Evolutionary conservation across 2,888 invertebrate species (phyloP).

Genomic region (Crematogaster levior): DNA sequence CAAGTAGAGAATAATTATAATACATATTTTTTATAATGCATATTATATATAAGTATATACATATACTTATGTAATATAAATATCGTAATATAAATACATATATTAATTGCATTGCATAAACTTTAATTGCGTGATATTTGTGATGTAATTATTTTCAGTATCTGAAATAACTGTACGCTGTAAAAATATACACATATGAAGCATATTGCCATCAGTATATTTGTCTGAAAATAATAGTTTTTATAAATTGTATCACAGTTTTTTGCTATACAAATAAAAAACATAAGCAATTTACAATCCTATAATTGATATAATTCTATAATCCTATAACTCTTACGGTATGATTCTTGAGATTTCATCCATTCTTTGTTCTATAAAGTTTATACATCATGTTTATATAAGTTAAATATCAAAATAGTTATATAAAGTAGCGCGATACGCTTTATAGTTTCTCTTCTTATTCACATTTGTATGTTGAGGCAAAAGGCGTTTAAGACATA

Average conservation of each 20-base stretch:
- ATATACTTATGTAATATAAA: not conserved
- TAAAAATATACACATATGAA: not conserved
- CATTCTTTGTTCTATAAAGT: too few relatives aligned
- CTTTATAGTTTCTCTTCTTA: not conserved
- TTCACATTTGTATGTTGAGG: too few relatives aligned
- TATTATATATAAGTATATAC: not conserved
- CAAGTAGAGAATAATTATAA: not conserved
- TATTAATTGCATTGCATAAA: not conserved
- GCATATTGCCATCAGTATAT: not conserved
- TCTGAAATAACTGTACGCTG: not conserved
- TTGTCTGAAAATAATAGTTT: constrained; percentile 5
- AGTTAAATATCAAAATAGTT: constrained; percentile 4
- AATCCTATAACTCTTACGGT: too few relatives aligned
- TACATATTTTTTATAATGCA: not conserved
- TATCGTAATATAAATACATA: constrained; percentile 8
- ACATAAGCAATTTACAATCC: constrained; percentile 9
- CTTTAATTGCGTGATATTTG: too few relatives aligned
- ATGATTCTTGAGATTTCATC: not conserved
- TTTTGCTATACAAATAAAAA: not conserved
- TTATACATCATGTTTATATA: not conserved
- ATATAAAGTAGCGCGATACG: not conserved
- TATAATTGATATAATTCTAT: not conserved
- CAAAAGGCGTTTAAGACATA: not conserved
- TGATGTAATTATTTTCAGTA: not conserved
- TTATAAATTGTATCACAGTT: constrained; percentile 17